Evolutionary conservation across 1,140 invertebrate species (phyloP), one percentile per base, ranked within the genome.

Genomic region (Lineus longissimus): DNA sequence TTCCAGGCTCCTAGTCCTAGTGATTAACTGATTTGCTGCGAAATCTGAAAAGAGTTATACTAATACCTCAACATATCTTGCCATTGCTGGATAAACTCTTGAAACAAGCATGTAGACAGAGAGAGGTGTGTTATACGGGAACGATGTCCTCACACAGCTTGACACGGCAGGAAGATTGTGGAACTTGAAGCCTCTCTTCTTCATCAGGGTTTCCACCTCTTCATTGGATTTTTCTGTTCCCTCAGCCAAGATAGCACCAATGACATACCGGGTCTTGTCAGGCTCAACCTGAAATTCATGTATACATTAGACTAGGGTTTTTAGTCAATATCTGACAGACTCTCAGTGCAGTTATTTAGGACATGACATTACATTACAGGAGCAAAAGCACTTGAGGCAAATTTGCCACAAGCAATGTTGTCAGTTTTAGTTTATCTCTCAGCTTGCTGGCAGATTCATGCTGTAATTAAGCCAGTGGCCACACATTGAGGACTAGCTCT

Each of bases 21-120:
- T 36, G 33, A n/a, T n/a, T n/a, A n/a, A n/a, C n/a, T n/a, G n/a
- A 36, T 36, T 4, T 36, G 6, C 15, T 36, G 6, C 15, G 33
- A 36, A 7, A 15, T 4, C 15, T 36, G 15, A 36, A 36, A 36
- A 7, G 15, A 15, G 15, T 36, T 36, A 7, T 36, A 36, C 4
- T 7, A 4, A 36, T 71, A 82, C 82, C 70, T 75, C 65, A 57
- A 84, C 73, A 69, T 83, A 84, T 29, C 65, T 64, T 0, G 57
- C 51, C 7, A 84, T 57, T 31, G 67, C 70, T 31, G 83, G 81
- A 65, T 84, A 83, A 29, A 84, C 82, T 69, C 81, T 81, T 36
- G 69, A 68, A 1, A 83, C 67, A 29, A 79, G 82, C 55, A 84
- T 77, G 51, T 81, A 73, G 36, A 84, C 80, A 15, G 83, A 84